Percentiles rank a stretch among this genome's conserved stretches.
Evolutionary conservation across 37 sponge, comb jelly and placozoan genomes (phyloP).

Genomic region (Agelas oroides): DNA sequence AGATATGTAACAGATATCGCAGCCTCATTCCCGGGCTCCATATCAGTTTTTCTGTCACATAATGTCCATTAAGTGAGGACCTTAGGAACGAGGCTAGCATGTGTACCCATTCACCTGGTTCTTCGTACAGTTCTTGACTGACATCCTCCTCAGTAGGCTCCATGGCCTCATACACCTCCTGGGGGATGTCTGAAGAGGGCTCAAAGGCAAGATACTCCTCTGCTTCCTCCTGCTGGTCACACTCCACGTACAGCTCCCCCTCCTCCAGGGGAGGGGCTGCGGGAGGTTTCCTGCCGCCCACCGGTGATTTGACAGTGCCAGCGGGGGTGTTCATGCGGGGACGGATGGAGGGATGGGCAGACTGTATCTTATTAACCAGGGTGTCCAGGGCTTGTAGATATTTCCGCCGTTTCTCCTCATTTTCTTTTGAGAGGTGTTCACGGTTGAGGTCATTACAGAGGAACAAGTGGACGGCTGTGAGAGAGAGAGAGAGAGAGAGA

Average conservation of each 20-base stretch:
- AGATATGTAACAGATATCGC: no score
- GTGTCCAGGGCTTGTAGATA: conserved; percentile 2
- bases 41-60: no score
- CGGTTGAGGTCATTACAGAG: conserved; percentile 41
- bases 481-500: no score
- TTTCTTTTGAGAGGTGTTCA: conserved; percentile 44
- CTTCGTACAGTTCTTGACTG: conserved; percentile 59
- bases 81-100: no score
- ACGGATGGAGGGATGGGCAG: conserved; percentile 50
- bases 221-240: not conserved
- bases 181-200: not conserved
- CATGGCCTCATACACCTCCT: conserved; percentile 74
- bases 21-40: no score
- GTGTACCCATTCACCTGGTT: conserved; percentile 16
- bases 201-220: conserved; percentile 48
- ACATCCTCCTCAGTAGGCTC: not conserved
- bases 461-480: conserved; percentile 60
- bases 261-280: conserved; percentile 31
- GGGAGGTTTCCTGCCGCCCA: conserved; percentile 12
- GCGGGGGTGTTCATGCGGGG: conserved; percentile 48
- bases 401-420: conserved; percentile 45
- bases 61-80: no score
- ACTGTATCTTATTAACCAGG: conserved; percentile 35
- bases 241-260: conserved; percentile 33
- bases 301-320: not conserved